Conservation (phyloP, 2,888 invertebrate genomes). For the Hydraecia micacea region DNA sequence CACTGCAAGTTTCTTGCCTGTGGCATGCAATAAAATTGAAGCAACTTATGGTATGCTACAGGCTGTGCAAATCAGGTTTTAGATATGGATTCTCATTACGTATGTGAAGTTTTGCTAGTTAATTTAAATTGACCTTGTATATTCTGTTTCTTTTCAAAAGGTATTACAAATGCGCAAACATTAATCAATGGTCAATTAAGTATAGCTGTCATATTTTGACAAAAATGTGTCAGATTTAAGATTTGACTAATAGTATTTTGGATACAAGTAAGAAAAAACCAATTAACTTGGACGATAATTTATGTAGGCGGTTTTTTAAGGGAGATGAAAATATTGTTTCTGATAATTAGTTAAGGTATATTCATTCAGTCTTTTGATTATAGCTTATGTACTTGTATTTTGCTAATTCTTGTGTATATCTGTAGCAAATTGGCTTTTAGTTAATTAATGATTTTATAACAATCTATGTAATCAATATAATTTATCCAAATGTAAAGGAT, state of each 20-base stretch:
- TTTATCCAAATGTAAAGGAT: constrained; percentile 42
- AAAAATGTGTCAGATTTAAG: background rate
- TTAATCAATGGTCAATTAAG: constrained; percentile 35
- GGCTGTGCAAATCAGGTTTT: background rate
- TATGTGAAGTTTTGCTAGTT: background rate
- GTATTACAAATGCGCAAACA: background rate
- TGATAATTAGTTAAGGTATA: constrained; percentile 4
- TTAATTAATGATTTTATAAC: constrained; percentile 41
- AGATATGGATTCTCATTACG: too few species aligned
- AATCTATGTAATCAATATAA: constrained; percentile 44
- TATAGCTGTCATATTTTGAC: background rate
- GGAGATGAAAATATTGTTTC: background rate
- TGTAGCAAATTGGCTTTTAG: constrained; percentile 23
- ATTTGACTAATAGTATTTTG: background rate
- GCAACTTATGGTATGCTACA: background rate
- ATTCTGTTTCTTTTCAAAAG: background rate
- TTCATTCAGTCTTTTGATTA: constrained; percentile 29
- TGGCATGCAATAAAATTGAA: background rate
- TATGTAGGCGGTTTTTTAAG: background rate
- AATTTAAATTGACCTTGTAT: too few species aligned
- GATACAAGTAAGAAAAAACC: background rate
- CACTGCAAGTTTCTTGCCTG: background rate
- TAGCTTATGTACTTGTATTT: constrained; percentile 49
- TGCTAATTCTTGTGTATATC: constrained; percentile 39
- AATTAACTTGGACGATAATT: background rate